Evolutionary conservation across 2,113 vertebrate species (phyloP).

Genomic region (Lipophrys pholis): DNA sequence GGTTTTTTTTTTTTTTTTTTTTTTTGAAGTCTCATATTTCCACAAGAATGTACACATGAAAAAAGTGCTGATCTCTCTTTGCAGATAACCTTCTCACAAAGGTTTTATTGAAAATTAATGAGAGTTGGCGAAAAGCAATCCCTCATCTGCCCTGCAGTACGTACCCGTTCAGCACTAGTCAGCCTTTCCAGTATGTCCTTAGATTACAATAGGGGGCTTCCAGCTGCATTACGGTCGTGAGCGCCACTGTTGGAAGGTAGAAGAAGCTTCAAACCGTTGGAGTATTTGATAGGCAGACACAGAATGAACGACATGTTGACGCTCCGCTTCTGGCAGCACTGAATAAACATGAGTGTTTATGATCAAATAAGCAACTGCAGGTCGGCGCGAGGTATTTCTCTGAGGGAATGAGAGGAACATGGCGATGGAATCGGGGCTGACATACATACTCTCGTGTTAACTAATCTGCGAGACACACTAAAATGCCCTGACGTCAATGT

Average conservation of each 20-base stretch:
- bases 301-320: slow-evolving; percentile 60
- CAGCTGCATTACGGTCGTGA: slow-evolving; percentile 55
- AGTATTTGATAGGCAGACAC: slow-evolving; percentile 29
- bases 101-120: slow-evolving; percentile 73
- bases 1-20: slow-evolving; percentile 46
- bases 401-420: slow-evolving; percentile 59
- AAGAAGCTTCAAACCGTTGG: slow-evolving; percentile 15
- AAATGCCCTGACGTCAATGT: slow-evolving; percentile 13
- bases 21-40: slow-evolving; percentile 59
- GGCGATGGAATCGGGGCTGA: slow-evolving; percentile 62
- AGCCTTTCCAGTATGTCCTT: slow-evolving; percentile 49
- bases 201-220: slow-evolving; percentile 61
- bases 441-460: slow-evolving; percentile 46
- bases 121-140: slow-evolving; percentile 68
- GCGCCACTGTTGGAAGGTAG: slow-evolving; percentile 37
- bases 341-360: slow-evolving; percentile 81
- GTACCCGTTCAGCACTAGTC: slow-evolving; percentile 59
- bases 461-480: slow-evolving; percentile 35
- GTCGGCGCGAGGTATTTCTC: slow-evolving; percentile 72
- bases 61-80: slow-evolving; percentile 70
- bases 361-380: slow-evolving; percentile 77
- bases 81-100: slow-evolving; percentile 67
- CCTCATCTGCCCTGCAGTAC: slow-evolving; percentile 62
- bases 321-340: slow-evolving; percentile 64
- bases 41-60: slow-evolving; percentile 48